Conservation (phyloP, 2,888 invertebrate genomes). For the Philhelius pedissequus region DNA sequence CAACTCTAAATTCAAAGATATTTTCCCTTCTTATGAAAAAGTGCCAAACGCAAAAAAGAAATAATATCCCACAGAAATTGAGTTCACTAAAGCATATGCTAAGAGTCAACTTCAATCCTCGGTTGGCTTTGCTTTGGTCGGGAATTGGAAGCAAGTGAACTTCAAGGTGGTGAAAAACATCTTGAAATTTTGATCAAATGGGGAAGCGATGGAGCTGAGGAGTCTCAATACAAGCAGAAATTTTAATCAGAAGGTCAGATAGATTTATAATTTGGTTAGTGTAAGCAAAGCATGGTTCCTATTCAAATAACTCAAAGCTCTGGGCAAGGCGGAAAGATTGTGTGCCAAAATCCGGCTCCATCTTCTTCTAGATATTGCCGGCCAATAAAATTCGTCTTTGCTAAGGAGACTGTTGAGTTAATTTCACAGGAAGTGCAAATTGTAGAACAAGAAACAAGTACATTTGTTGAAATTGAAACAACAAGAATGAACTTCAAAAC, state of each 20-base stretch:
- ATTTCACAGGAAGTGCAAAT: background rate
- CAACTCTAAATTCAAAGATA: background rate
- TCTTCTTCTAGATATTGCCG: background rate
- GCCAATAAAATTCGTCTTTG: background rate
- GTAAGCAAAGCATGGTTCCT: slow-evolving; percentile 19
- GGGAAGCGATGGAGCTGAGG: slow-evolving; percentile 9
- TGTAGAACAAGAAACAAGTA: background rate
- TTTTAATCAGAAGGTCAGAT: background rate
- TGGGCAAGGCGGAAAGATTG: background rate
- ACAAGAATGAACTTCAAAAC: no score
- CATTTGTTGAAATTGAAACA: no score
- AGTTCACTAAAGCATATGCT: background rate
- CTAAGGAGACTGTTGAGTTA: background rate
- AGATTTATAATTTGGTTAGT: slow-evolving; percentile 3
- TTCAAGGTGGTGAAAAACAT: background rate
- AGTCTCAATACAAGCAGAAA: background rate
- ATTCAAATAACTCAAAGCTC: background rate
- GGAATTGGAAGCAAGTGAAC: background rate
- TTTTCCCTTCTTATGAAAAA: background rate
- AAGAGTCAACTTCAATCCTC: background rate
- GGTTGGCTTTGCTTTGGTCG: background rate
- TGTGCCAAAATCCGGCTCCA: background rate
- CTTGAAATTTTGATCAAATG: slow-evolving; percentile 9
- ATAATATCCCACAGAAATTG: background rate
- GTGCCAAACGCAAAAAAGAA: background rate